Percentiles rank a stretch among this genome's conserved stretches.
Evolutionary conservation across 2,888 invertebrate genomes (phyloP).

Genomic region (Caenorhabditis sp.): DNA sequence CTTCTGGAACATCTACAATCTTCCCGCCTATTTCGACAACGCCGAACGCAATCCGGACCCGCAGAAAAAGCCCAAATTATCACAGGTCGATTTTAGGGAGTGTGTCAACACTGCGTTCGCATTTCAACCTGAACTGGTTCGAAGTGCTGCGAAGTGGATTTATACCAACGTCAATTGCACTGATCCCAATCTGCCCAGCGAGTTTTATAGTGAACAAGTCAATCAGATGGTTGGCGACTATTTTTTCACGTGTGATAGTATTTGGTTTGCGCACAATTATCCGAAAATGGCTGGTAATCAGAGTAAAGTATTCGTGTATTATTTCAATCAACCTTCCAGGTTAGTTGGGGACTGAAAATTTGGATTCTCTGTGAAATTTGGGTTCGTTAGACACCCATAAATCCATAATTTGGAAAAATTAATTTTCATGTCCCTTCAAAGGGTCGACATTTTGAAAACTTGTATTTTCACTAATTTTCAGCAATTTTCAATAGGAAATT

Average conservation of each 20-base stretch:
- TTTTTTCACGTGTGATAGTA: conserved; percentile 78
- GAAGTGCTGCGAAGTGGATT: conserved; percentile 63
- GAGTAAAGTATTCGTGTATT: conserved; percentile 67
- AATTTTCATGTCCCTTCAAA: no score
- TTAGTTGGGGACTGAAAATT: conserved; percentile 1
- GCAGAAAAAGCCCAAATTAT: background rate
- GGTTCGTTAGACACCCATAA: no score
- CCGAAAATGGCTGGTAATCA: conserved; percentile 48
- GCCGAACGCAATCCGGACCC: background rate
- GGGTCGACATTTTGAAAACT: no score
- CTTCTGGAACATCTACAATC: conserved; percentile 71
- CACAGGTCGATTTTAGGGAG: conserved; percentile 57
- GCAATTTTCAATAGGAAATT: no score
- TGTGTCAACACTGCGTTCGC: conserved; percentile 64
- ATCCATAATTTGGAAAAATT: no score
- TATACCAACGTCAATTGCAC: conserved; percentile 62
- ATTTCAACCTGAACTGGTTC: conserved; percentile 61
- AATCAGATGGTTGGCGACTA: conserved; percentile 81
- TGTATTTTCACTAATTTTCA: no score
- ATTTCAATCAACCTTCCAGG: conserved; percentile 67
- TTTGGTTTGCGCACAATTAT: conserved; percentile 65
- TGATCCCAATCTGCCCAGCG: conserved; percentile 30
- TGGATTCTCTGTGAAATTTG: background rate
- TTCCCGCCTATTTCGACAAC: conserved; percentile 64
- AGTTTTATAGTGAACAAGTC: conserved; percentile 66